Evolutionary conservation across 2,797 vertebrate species (phyloP).

Genomic region (Mus minutoides): DNA sequence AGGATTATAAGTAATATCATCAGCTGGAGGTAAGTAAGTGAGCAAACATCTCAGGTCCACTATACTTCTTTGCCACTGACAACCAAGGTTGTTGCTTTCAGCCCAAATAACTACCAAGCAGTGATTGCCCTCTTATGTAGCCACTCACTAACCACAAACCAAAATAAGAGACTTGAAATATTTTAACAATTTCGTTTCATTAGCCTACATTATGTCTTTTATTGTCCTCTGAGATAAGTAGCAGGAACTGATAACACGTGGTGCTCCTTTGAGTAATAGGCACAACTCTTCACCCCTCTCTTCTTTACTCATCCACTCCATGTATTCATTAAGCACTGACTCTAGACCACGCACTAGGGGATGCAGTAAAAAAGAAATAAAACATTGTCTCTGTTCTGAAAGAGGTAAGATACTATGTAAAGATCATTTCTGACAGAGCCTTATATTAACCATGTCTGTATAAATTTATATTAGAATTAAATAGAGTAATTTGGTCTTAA

Average conservation of each 20-base stretch:
- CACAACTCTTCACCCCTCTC: neutral
- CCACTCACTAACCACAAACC: neutral
- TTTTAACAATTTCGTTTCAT: constrained; percentile 43
- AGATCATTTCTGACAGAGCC: constrained; percentile 1
- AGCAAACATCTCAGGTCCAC: neutral
- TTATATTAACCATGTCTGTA: neutral
- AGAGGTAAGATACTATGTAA: neutral
- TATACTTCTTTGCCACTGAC: neutral
- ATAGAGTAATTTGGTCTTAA: neutral
- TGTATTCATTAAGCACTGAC: constrained; percentile 6
- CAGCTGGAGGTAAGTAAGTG: constrained; percentile 40
- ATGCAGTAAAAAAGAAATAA: neutral
- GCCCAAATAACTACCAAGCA: constrained; percentile 1
- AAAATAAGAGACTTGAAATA: neutral
- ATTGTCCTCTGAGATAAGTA: neutral
- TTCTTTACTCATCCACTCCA: neutral
- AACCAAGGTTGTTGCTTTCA: neutral
- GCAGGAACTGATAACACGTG: neutral
- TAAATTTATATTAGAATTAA: constrained; percentile 40
- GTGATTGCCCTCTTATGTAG: neutral
- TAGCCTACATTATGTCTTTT: constrained; percentile 24
- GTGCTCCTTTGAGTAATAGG: neutral
- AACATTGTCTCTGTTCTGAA: neutral
- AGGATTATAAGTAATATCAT: constrained; percentile 10
- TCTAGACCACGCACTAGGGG: neutral